Evolutionary conservation across 2,888 invertebrate species (phyloP), one percentile per base, ranked within the genome.

Genomic region (Epirrhoe alternata): DNA sequence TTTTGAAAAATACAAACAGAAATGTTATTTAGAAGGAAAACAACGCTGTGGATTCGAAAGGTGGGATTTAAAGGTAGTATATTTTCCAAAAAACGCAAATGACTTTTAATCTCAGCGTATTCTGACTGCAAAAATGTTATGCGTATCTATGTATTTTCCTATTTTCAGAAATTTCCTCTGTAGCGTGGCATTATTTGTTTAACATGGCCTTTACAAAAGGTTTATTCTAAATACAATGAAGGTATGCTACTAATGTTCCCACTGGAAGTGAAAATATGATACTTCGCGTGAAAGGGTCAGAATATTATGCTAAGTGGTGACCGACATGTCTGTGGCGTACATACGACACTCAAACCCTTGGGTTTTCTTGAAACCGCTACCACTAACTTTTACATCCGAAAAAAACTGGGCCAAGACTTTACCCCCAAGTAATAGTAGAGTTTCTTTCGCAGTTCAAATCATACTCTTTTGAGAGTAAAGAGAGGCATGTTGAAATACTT

Each of bases 281-380:
- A 80, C 73, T 76, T 74, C 69, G 68, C 65, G 66, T 74, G 73
- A 79, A 77, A 78, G 77, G 80, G 74, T 76, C 74, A 72, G 74
- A 68, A 73, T 76, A 69, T 66, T 66, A 66, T 66, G 69, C 66
- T 66, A 69, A 69, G 66, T 66, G 61, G 66, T 64, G 64, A 66
- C 54, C 24, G 63, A 58, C 64, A 61, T 57, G 51, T 51, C 47
- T 56, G 51, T 42, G 50, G 60, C 72, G 76, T 75, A 74, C 74
- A 69, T 68, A 69, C 69, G 53, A 73, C 72, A 73, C 51, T 57
- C 60, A 33, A 45, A 33, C 12, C 14, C 16, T 31, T 49, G 47
- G 17, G 14, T 47, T 56, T 30, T 30, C 45, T 14, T 31, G 30
- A 49, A 57, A 42, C 45, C 6, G 47, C 14, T 6, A 14, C 38